Evolutionary conservation across 2,888 invertebrate species (phyloP).

Genomic region (Hyalella azteca): DNA sequence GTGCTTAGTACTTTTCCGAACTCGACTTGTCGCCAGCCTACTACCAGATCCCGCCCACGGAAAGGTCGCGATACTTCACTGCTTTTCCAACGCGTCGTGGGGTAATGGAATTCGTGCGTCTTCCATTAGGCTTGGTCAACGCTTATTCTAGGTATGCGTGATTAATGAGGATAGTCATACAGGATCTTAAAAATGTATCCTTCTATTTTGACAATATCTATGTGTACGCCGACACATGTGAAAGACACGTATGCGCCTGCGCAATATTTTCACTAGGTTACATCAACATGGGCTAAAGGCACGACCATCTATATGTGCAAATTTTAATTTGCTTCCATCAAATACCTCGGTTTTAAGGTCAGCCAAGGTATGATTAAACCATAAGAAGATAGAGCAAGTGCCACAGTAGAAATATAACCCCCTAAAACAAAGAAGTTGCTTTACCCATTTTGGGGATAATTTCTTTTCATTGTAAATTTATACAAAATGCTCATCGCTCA

Average conservation of each 20-base stretch:
- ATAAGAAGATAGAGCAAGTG: background rate
- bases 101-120: constrained; percentile 32
- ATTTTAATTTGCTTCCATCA: background rate
- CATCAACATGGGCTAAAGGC: constrained; percentile 15
- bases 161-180: constrained; percentile 40
- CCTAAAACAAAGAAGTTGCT: no score
- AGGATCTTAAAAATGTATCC: background rate
- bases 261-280: background rate
- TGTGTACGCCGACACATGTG: background rate
- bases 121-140: constrained; percentile 42
- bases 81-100: constrained; percentile 32
- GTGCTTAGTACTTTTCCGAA: constrained; percentile 36
- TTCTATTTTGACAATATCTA: constrained; percentile 41
- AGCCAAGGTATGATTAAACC: background rate
- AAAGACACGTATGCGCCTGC: background rate
- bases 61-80: background rate
- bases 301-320: constrained; percentile 31
- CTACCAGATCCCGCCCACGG: background rate
- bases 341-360: constrained; percentile 35
- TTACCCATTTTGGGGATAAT: constrained; percentile 22
- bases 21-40: constrained; percentile 28
- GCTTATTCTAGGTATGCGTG: constrained; percentile 24
- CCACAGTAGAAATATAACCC: no score
- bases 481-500: background rate
- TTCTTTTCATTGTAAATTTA: constrained; percentile 35